Conservation (phyloP, 2,113 vertebrate species). For the Balaeniceps rex region DNA sequence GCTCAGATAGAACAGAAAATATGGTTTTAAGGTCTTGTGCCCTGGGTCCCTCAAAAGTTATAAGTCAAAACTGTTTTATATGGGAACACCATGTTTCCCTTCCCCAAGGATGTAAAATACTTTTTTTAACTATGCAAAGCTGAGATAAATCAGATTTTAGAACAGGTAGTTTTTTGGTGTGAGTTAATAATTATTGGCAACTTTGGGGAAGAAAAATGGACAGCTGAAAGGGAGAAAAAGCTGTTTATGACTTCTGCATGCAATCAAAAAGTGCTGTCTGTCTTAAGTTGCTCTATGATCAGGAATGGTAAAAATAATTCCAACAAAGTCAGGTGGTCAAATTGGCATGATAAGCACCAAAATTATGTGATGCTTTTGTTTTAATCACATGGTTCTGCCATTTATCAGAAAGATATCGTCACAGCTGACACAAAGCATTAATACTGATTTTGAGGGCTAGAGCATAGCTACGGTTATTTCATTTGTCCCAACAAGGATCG, state of each 20-base stretch:
- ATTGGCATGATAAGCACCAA: not conserved
- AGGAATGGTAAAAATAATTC: not conserved
- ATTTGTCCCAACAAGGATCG: not conserved
- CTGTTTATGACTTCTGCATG: not conserved
- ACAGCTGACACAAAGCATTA: not conserved
- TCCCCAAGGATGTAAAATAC: not conserved
- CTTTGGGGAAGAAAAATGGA: not conserved
- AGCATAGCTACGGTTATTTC: not conserved
- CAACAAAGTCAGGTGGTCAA: not conserved
- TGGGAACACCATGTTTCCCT: not conserved
- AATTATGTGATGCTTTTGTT: not conserved
- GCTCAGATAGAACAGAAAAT: not conserved
- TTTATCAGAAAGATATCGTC: not conserved
- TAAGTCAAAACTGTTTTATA: not conserved
- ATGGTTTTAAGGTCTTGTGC: not conserved
- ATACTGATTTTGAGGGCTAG: not conserved
- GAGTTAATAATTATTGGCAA: not conserved
- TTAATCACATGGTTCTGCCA: not conserved
- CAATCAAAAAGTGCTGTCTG: not conserved
- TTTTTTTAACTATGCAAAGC: not conserved
- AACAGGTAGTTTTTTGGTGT: not conserved
- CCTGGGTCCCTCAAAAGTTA: not conserved
- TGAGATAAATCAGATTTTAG: not conserved
- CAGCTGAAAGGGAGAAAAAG: not conserved
- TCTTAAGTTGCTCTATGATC: not conserved